Evolutionary conservation across 2,888 invertebrate species (phyloP).

Genomic region (Noctua janthina): DNA sequence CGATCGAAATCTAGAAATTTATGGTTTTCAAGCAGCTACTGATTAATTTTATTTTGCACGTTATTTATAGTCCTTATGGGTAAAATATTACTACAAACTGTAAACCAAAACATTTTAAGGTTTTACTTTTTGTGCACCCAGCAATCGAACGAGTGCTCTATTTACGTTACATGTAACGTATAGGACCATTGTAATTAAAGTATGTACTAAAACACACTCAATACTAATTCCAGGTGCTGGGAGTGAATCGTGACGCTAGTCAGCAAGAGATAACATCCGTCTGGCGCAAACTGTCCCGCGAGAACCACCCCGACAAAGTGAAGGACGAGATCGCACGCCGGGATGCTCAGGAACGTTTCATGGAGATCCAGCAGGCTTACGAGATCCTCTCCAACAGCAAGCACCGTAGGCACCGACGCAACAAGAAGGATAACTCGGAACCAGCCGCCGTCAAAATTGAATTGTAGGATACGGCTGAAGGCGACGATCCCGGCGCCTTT

Average conservation of each 20-base stretch:
- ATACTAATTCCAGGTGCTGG: slow-evolving; percentile 91
- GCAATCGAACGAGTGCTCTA: too few relatives aligned
- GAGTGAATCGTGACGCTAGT: slow-evolving; percentile 94
- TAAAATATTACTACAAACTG: background rate
- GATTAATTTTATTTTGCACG: background rate
- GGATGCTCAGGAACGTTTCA: slow-evolving; percentile 95
- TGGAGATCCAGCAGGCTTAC: slow-evolving; percentile 98
- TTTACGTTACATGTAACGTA: background rate
- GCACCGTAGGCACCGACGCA: slow-evolving; percentile 93
- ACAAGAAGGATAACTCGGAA: slow-evolving; percentile 92
- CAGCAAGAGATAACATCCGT: slow-evolving; percentile 96
- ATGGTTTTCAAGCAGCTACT: background rate
- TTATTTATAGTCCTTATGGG: background rate
- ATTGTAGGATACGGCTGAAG: slow-evolving; percentile 55
- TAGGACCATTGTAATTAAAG: background rate
- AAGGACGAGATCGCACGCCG: slow-evolving; percentile 93
- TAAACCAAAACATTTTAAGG: background rate
- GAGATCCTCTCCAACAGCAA: slow-evolving; percentile 96
- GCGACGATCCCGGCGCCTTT: slow-evolving; percentile 28
- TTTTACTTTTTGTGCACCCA: background rate
- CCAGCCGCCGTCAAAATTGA: slow-evolving; percentile 61
- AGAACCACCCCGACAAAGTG: slow-evolving; percentile 97
- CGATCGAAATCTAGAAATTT: background rate
- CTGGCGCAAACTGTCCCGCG: slow-evolving; percentile 95
- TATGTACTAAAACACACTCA: background rate